A percentile compares a stretch with the other conserved stretches of the same genome.
These are phyloP conservation scores for Sebastes trivittatus DNA, from an alignment of 2,797 vertebrate genomes.

Conservation along the genomic window DNA sequence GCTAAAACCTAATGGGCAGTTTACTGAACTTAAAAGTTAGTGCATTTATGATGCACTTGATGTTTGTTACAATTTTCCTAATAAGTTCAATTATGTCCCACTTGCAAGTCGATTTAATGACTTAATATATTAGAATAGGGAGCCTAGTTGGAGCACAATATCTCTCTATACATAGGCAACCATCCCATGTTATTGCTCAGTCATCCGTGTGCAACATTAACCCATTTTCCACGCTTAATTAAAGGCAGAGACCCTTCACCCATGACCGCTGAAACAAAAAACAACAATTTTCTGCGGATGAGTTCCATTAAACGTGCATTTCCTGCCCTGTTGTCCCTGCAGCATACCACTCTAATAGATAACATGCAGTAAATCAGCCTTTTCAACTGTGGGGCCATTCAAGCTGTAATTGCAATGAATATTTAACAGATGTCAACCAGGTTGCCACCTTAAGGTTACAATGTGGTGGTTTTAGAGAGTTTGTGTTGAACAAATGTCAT, in stretches of 20 bases:
- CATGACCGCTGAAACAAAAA: constrained; percentile 68
- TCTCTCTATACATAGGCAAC: neutral
- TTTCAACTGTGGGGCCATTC: neutral
- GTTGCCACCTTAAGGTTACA: neutral
- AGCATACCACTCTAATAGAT: neutral
- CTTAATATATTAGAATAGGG: neutral
- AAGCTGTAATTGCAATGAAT: neutral
- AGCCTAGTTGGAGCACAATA: neutral
- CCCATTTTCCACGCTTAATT: constrained; percentile 63
- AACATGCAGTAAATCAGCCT: neutral
- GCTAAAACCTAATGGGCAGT: no score
- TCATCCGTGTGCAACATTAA: constrained; percentile 65
- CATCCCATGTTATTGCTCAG: constrained; percentile 36
- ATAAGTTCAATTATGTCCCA: neutral
- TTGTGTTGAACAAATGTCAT: neutral
- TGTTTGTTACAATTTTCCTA: neutral
- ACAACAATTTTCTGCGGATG: constrained; percentile 29
- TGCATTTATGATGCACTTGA: neutral
- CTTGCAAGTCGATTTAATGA: neutral
- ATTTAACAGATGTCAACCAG: constrained; percentile 1
- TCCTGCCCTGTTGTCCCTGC: constrained; percentile 13
- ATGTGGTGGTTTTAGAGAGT: neutral
- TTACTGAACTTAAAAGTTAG: neutral
- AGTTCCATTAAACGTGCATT: constrained; percentile 40
- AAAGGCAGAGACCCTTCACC: constrained; percentile 49